Percentiles rank a stretch among this genome's conserved stretches.
These are phyloP conservation scores for Periophthalmus magnuspinnatus DNA, from an alignment of 2,797 vertebrate species.

Conservation along the genomic window DNA sequence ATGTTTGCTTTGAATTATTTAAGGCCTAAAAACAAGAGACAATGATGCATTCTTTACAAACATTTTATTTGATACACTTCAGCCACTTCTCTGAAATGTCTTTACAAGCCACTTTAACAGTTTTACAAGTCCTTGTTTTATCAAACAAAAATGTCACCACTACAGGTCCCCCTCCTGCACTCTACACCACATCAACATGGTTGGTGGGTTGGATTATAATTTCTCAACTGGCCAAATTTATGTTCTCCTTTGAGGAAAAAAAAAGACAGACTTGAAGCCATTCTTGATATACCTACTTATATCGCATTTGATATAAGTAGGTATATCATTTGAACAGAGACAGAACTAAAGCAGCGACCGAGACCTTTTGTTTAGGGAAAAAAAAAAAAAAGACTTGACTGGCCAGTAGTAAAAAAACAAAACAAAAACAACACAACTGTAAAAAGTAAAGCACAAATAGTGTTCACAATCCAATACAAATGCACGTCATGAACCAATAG, in stretches of 20 bases:
- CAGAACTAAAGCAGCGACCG: too few species aligned
- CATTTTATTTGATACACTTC: constrained; percentile 20
- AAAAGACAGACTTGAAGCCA: not conserved
- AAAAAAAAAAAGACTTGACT: too few species aligned
- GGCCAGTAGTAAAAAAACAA: not conserved
- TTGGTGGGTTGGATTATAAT: too few species aligned
- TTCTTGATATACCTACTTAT: not conserved
- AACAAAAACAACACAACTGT: not conserved
- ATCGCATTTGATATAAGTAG: too few species aligned
- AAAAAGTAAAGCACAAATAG: not conserved
- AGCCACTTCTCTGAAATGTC: not conserved
- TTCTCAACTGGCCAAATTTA: too few species aligned
- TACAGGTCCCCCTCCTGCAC: not conserved
- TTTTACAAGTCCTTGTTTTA: constrained; percentile 2
- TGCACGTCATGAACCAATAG: not conserved
- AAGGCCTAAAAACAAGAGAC: not conserved
- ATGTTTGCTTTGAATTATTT: too few species aligned
- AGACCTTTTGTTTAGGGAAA: too few species aligned
- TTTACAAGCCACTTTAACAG: not conserved
- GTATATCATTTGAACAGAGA: too few species aligned
- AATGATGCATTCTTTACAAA: not conserved
- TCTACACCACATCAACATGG: too few species aligned
- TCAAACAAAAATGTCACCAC: constrained; percentile 3
- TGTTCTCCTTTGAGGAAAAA: not conserved
- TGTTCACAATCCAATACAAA: not conserved